phyloP scores from a whole-genome alignment of 2,113 vertebrate species.

The Odocoileus virginianus region DNA sequence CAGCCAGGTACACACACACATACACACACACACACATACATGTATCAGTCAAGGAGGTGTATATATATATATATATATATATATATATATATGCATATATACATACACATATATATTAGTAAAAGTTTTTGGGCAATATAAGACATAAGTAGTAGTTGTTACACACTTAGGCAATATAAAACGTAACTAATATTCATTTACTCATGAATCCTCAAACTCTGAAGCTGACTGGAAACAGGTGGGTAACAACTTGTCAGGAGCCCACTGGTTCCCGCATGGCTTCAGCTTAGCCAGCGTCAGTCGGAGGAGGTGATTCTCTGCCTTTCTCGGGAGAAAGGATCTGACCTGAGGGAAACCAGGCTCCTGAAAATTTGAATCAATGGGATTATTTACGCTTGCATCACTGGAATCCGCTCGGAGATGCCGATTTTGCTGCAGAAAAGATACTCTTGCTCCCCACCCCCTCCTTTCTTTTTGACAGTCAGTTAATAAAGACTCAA shows the following conservation, averaged over 20 bases:
- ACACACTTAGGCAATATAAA: not conserved
- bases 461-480: conserved; percentile 79
- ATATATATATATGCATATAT: not conserved
- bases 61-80: not conserved
- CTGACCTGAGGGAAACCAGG: conserved; percentile 64
- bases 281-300: not conserved
- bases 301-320: conserved; percentile 29
- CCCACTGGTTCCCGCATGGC: rapidly evolving
- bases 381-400: conserved; percentile 72
- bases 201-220: not conserved
- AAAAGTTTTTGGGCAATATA: not conserved
- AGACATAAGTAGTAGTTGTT: not conserved
- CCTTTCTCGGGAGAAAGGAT: conserved; percentile 65
- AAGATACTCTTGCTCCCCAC: conserved; percentile 72
- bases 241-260: conserved; percentile 23
- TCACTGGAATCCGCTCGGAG: conserved; percentile 70
- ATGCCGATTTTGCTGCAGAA: conserved; percentile 75
- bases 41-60: not conserved
- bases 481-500: conserved; percentile 88
- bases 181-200: not conserved
- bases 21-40: not conserved
- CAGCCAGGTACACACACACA: not conserved
- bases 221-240: conserved; percentile 39
- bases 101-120: not conserved
- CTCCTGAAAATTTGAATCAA: conserved; percentile 66